These are phyloP conservation scores for Siniperca scherzeri DNA, from an alignment of 2,797 vertebrate species.

Conservation along the genomic window DNA sequence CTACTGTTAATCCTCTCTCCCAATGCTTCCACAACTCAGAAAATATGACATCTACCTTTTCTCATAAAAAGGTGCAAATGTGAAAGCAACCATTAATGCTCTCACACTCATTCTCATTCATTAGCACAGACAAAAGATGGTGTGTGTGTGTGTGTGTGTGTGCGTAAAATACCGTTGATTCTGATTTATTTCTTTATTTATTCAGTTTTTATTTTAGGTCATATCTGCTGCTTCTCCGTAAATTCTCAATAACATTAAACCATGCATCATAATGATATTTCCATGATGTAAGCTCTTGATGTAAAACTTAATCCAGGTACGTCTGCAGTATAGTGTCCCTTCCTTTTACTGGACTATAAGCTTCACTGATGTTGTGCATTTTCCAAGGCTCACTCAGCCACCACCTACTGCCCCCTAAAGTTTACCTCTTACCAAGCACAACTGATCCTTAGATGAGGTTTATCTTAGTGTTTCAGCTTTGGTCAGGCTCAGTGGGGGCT, in stretches of 20 bases:
- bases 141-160: background rate
- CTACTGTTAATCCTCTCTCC: conserved; percentile 74
- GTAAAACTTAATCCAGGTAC: conserved; percentile 1
- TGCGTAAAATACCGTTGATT: background rate
- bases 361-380: conserved; percentile 32
- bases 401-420: conserved; percentile 58
- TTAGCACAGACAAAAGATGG: conserved; percentile 29
- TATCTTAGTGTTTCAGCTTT: conserved; percentile 71
- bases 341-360: conserved; percentile 15
- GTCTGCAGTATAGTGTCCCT: background rate
- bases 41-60: conserved; percentile 61
- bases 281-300: background rate
- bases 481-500: conserved; percentile 61
- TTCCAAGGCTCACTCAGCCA: conserved; percentile 34
- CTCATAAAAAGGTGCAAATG: conserved; percentile 56
- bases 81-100: conserved; percentile 49
- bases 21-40: conserved; percentile 59
- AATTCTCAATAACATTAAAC: background rate
- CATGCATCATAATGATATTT: background rate
- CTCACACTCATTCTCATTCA: conserved; percentile 35
- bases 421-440: conserved; percentile 57
- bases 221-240: background rate
- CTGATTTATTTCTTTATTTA: background rate
- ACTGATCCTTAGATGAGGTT: conserved; percentile 62
- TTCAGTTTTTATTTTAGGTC: background rate